Evolutionary conservation across 1,140 invertebrate genomes (phyloP), one percentile per base, ranked within the genome.

Genomic region (Lepidurus packardi): DNA sequence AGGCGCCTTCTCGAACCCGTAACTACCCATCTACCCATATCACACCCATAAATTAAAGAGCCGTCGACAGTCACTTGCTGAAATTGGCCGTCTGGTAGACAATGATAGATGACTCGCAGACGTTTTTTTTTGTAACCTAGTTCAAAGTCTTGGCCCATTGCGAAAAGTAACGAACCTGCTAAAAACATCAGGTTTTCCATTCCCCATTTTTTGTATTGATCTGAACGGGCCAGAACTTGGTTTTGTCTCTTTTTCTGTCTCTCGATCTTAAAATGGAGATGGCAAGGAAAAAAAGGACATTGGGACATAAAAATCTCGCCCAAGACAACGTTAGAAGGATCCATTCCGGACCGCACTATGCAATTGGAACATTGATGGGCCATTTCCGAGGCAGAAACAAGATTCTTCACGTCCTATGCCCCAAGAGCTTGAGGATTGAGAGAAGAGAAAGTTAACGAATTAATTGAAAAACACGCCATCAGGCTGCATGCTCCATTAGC

Each of bases 371-470:
- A 65, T 65, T 65, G 53, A 65, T 65, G 53, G 53, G 53, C 53
- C 53, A 65, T 65, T 65, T 21, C 53, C 53, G 16, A 21, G 16
- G n/a, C 53, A 65, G 21, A n/a, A 13, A 65, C 53, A 65, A 65
- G 53, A 65, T 21, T 65, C 47, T 9, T 11, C 45, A 21, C 53
- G 13, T 4, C 13, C 21, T 21, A n/a, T 21, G 53, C 13, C 2
- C 53, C 53, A 21, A 65, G 53, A 65, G 21, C 0, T 65, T 21
- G 16, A 16, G n/a, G 53, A 65, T 65, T 65, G n/a, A 21, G 21
- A 65, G 53, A 65, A 65, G 53, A 65, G 53, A 65, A 65, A 65
- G 53, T 65, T 65, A 65, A 65, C 53, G n/a, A 65, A 65, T 65
- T 65, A 65, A 65, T 65, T 65, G 53, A 65, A 65, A 65, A 65